Evolutionary conservation across 1,140 invertebrate species (phyloP), one percentile per base, ranked within the genome.

Genomic region (Drosophila sp.): DNA sequence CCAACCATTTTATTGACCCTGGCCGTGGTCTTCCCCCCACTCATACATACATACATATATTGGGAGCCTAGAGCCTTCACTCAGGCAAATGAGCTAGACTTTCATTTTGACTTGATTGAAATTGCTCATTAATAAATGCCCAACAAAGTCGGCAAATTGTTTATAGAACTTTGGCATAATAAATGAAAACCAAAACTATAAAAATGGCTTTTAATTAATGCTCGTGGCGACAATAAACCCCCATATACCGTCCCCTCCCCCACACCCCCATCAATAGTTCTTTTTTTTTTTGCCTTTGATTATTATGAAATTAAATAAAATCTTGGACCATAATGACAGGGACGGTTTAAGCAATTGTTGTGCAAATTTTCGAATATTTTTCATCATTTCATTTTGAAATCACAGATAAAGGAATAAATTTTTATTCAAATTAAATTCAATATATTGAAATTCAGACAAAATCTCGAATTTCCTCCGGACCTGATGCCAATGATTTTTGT

Each of bases 41-140:
- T 4, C 23, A 55, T 17, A 56, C 27, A 67, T 47, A 27, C 29
- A 47, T 29, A 4, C 3, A 10, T 8, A 40, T 40, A 50, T 6
- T 5, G 10, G 17, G 6, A 11, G 41, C 72, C 73, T 44, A 25
- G 35, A 64, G 73, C 66, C 66, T 55, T 76, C 25, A 76, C 66
- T 54, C 68, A 76, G 41, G 29, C 54, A 76, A 76, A 76, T 76
- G 35, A 58, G 47, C 57, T 44, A 35, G 64, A n/a, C 32, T 54
- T 70, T 61, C 29, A 47, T 23, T 40, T 40, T 25, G 44, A 3
- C 25, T 50, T 50, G 44, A 50, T 50, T 50, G 44, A 50, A 50
- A 50, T 50, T 50, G 44, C 44, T 50, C 25, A 47, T 47, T 47
- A 47, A 47, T 47, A 47, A 47, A 47, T 25, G 25, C 44, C 23